phyloP scores from a whole-genome alignment of 2,888 invertebrate genomes.

The Drosophila silvestris region DNA sequence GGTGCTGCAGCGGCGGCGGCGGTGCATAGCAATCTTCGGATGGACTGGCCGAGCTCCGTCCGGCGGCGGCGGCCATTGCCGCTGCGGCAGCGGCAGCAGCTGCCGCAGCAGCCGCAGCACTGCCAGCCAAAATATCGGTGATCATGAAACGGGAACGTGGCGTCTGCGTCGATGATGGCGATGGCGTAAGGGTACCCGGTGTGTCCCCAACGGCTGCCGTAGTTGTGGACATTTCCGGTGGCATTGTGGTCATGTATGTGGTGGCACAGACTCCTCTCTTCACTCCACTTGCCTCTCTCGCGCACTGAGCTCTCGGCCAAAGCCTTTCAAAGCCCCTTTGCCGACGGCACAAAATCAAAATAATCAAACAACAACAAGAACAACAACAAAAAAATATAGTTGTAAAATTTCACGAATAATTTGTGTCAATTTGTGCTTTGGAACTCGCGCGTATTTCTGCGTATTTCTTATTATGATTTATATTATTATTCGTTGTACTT shows the following conservation, averaged over 20 bases:
- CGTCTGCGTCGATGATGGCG: constrained; percentile 83
- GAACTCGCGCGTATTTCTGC: constrained; percentile 23
- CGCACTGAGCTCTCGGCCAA: constrained; percentile 14
- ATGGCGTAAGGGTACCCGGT: constrained; percentile 64
- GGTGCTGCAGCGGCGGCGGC: constrained; percentile 37
- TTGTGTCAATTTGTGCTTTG: constrained; percentile 16
- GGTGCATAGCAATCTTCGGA: constrained; percentile 58
- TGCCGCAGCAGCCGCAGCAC: constrained; percentile 85
- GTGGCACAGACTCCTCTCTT: constrained; percentile 25
- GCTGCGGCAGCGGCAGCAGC: constrained; percentile 72
- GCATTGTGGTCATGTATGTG: constrained; percentile 84
- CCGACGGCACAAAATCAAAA: constrained; percentile 48
- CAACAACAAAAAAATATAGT: constrained; percentile 28
- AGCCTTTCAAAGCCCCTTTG: constrained; percentile 24
- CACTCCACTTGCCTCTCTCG: constrained; percentile 31
- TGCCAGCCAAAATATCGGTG: constrained; percentile 92
- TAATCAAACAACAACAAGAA: constrained; percentile 28
- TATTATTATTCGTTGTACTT: constrained; percentile 6
- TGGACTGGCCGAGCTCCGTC: constrained; percentile 60
- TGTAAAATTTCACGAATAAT: constrained; percentile 8
- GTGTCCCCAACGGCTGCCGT: constrained; percentile 78
- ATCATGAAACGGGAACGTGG: constrained; percentile 95
- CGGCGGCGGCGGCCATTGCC: constrained; percentile 62
- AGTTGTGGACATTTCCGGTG: constrained; percentile 83
- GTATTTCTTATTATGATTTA: background rate